phyloP scores from a whole-genome alignment of 2,113 vertebrate species.

The Leptobrachium leishanense region DNA sequence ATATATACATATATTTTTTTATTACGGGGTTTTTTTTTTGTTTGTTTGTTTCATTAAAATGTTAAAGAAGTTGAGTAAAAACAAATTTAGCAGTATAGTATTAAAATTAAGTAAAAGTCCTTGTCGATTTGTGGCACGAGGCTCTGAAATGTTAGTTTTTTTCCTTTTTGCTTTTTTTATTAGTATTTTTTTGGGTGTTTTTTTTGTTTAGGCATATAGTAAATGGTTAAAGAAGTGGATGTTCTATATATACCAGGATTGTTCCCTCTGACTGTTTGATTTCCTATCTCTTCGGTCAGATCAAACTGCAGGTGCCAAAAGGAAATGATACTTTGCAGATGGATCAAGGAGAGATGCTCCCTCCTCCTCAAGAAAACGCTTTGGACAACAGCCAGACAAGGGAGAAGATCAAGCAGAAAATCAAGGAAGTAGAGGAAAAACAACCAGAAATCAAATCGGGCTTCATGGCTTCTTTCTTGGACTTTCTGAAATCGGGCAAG shows the following conservation, averaged over 20 bases:
- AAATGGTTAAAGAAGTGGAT: background rate
- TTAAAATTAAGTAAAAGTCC: too few species aligned
- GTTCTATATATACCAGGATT: constrained; percentile 1
- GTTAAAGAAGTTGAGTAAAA: too few species aligned
- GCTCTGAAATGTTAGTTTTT: background rate
- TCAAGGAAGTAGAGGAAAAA: constrained; percentile 85
- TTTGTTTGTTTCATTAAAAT: too few species aligned
- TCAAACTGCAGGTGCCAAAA: constrained; percentile 67
- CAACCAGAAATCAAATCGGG: constrained; percentile 87
- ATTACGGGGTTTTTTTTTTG: too few species aligned
- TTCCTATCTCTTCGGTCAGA: constrained; percentile 53
- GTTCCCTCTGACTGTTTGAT: constrained; percentile 17
- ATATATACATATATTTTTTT: too few species aligned
- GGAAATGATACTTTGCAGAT: constrained; percentile 56
- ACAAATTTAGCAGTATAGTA: too few species aligned
- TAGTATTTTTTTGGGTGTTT: background rate
- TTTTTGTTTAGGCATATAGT: constrained; percentile 8
- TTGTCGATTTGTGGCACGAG: too few species aligned
- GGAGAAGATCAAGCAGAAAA: constrained; percentile 84
- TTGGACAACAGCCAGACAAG: constrained; percentile 76
- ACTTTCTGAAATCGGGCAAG: constrained; percentile 89
- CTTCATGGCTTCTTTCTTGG: constrained; percentile 90
- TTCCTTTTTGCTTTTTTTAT: background rate
- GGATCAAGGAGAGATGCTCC: constrained; percentile 47
- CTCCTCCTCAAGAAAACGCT: constrained; percentile 57